Evolutionary conservation across 2,888 invertebrate species (phyloP), one percentile per base, ranked within the genome.

Genomic region (Tyria jacobaeae): DNA sequence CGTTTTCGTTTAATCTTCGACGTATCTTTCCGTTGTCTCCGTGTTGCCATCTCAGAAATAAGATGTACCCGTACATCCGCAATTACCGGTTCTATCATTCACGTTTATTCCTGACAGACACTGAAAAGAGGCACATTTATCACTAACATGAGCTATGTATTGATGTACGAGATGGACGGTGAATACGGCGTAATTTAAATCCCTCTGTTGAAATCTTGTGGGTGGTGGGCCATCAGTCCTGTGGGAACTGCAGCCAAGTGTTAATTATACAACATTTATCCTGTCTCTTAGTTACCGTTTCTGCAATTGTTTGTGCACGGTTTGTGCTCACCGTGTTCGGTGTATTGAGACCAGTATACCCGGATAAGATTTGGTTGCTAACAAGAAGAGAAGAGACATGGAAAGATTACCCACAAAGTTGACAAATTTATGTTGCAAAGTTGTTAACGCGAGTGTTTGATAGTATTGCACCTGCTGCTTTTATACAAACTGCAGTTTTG

Each of bases 41-140:
- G 25, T 41, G 62, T 68, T 75, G 66, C 66, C 69, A 61, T 60
- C 66, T 66, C 57, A 76, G 64, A 66, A 76, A 68, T 72, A 70
- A 64, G 70, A 69, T 71, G 68, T 70, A 57, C 58, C 52, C 52
- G 59, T 71, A 65, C 69, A 74, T 72, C 69, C 69, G 72, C 86
- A 87, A 88, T 88, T 85, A 88, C 84, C 77, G 78, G 72, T 80
- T 80, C 81, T 83, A 85, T 86, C 84, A 82, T 80, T 81, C 80
- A 82, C 79, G 81, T 85, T 79, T 80, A 71, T 76, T 78, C 80
- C 84, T 76, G 76, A 76, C 76, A 75, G 79, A 80, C 71, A 79
- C 79, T 90, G 87, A 90, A 89, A 89, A 87, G 87, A 82, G 62
- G 75, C 73, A 81, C 87, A 91, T 92, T 90, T 88, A 89, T 90